These are phyloP conservation scores for Drosophila repletoides DNA, from an alignment of 1,140 invertebrate genomes.

Conservation along the genomic window DNA sequence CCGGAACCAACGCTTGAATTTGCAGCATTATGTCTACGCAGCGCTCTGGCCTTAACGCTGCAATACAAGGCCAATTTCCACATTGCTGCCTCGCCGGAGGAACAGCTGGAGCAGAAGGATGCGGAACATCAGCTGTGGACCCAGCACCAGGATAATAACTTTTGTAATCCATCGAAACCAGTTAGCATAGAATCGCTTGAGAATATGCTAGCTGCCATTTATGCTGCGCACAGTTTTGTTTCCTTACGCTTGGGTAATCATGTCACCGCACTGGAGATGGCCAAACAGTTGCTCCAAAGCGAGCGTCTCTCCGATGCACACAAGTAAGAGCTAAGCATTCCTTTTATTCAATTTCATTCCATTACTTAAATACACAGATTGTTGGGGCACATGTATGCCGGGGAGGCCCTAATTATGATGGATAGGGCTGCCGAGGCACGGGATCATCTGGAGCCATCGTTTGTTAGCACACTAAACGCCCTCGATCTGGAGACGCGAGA, in stretches of 20 bases:
- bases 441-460: slow-evolving; percentile 91
- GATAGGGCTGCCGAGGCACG: slow-evolving; percentile 93
- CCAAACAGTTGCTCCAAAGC: slow-evolving; percentile 80
- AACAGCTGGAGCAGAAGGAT: slow-evolving; percentile 82
- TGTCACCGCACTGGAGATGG: slow-evolving; percentile 89
- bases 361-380: slow-evolving; percentile 84
- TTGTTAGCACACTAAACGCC: slow-evolving; percentile 84
- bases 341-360: neutral
- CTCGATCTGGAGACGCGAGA: slow-evolving; percentile 82
- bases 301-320: slow-evolving; percentile 77
- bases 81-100: slow-evolving; percentile 58
- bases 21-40: slow-evolving; percentile 92
- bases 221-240: slow-evolving; percentile 92
- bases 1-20: slow-evolving; percentile 95
- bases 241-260: slow-evolving; percentile 93
- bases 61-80: slow-evolving; percentile 82
- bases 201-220: slow-evolving; percentile 87
- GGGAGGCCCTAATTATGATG: slow-evolving; percentile 93
- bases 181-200: slow-evolving; percentile 75
- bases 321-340: slow-evolving; percentile 68
- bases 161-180: slow-evolving; percentile 82
- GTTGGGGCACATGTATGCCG: slow-evolving; percentile 93
- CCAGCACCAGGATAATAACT: slow-evolving; percentile 78
- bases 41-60: slow-evolving; percentile 87
- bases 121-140: slow-evolving; percentile 65